Conservation (phyloP, 2,113 vertebrate genomes). For the Peromyscus maniculatus region DNA sequence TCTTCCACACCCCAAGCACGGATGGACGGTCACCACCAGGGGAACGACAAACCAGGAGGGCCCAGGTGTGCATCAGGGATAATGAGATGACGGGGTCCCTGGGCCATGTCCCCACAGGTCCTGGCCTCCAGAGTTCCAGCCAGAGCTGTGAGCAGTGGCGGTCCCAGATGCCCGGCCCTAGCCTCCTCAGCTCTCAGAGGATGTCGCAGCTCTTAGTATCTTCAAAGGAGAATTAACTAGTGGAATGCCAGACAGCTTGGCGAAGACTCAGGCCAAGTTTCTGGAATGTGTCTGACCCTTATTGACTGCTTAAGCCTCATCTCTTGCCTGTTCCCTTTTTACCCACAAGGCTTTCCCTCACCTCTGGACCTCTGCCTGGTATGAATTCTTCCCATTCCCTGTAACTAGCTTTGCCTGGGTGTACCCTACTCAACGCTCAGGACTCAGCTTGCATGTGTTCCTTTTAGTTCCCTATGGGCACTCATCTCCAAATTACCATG, state of each 20-base stretch:
- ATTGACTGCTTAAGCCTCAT: neutral
- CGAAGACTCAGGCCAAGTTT: neutral
- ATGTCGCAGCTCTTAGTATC: too few relatives aligned
- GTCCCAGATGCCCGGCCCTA: neutral
- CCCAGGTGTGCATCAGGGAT: conserved; percentile 35
- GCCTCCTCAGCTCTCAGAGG: neutral
- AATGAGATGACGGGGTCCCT: conserved; percentile 3
- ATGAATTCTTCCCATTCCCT: neutral
- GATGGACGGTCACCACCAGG: neutral
- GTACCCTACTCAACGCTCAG: neutral
- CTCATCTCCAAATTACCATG: neutral
- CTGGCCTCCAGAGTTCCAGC: neutral
- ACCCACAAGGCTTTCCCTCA: neutral
- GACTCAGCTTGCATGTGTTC: neutral
- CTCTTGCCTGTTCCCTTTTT: too few relatives aligned
- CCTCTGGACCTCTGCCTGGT: neutral
- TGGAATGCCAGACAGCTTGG: neutral
- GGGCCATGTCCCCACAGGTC: neutral
- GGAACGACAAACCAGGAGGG: neutral
- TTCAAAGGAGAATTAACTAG: conserved; percentile 6
- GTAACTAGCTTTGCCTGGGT: neutral
- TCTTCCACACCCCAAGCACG: neutral
- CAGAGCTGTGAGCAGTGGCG: neutral
- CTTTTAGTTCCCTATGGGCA: neutral
- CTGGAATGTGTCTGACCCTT: neutral